Conservation (phyloP, 2,888 invertebrate genomes). For the Thera obeliscata region DNA sequence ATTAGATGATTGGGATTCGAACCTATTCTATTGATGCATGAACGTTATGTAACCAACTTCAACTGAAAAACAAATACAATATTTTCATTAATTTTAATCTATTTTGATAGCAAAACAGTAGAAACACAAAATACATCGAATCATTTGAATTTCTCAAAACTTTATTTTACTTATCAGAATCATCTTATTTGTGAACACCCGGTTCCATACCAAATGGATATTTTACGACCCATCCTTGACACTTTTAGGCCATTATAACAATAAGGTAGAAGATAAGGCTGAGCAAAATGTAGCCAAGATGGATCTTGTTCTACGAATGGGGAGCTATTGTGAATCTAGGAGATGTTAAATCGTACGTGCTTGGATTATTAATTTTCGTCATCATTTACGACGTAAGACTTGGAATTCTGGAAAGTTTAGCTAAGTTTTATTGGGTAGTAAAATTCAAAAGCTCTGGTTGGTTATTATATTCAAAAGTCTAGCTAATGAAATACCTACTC, state of each 20-base stretch:
- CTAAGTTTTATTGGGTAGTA: no score
- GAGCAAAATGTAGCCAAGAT: constrained; percentile 30
- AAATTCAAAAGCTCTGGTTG: no score
- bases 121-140: no score
- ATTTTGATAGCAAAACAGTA: no score
- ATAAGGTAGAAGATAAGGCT: constrained; percentile 8
- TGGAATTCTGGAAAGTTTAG: no score
- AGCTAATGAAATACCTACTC: no score
- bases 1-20: no score
- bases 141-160: not conserved
- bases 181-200: constrained; percentile 11
- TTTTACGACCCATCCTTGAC: constrained; percentile 25
- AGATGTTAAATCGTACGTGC: constrained; percentile 39
- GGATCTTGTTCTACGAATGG: constrained; percentile 37
- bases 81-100: no score
- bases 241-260: constrained; percentile 16
- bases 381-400: not conserved
- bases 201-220: constrained; percentile 2
- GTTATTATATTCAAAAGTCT: no score
- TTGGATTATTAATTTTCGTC: constrained; percentile 22
- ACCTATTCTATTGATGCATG: no score
- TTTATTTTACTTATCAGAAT: not conserved
- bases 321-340: constrained; percentile 35
- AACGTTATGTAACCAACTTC: no score
- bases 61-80: no score